Evolutionary conservation across 2,888 invertebrate genomes (phyloP), one percentile per base, ranked within the genome.

Genomic region (Noctua janthe): DNA sequence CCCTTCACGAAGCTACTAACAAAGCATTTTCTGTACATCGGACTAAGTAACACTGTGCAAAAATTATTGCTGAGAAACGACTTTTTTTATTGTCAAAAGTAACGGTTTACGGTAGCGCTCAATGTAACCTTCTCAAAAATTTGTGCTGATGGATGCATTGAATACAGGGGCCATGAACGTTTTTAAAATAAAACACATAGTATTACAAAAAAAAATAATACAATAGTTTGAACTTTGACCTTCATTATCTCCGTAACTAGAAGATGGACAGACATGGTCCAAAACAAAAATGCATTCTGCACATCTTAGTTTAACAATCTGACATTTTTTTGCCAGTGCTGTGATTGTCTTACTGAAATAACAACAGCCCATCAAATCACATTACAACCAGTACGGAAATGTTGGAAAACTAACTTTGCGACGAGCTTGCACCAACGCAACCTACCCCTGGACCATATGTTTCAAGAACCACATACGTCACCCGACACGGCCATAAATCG

Each of bases 401-500:
- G 6, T 20, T 49, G 17, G 17, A 43, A 29, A 56, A 47, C 23
- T 43, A 17, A 47, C 6, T 56, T n/a, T 56, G 17, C 1, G 8
- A 35, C 29, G 10, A 10, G 20, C 13, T 43, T 43, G 8, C 2
- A 20, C 5, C 29, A 43, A 47, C 47, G 47, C 29, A 5, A 17
- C 29, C 23, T 54, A 35, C 23, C 13, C 35, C 11, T 4, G 23
- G 39, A 67, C 49, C 54, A 74, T 13, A 39, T 29, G 29, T 56
- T 39, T 47, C 66, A 72, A 62, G 66, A 51, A 84, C 78, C 62
- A 47, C 56, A 74, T 54, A 78, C 71, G 71, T 84, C 80, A 84
- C 39, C 23, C 62, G 39, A 54, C 51, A 56, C 15, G 4, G 74
- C 80, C 23, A 75, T 83, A 83, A 83, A 83, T 83, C 56, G 59